Evolutionary conservation across 2,888 invertebrate species (phyloP), one percentile per base, ranked within the genome.

Genomic region (Pheosia tremula): DNA sequence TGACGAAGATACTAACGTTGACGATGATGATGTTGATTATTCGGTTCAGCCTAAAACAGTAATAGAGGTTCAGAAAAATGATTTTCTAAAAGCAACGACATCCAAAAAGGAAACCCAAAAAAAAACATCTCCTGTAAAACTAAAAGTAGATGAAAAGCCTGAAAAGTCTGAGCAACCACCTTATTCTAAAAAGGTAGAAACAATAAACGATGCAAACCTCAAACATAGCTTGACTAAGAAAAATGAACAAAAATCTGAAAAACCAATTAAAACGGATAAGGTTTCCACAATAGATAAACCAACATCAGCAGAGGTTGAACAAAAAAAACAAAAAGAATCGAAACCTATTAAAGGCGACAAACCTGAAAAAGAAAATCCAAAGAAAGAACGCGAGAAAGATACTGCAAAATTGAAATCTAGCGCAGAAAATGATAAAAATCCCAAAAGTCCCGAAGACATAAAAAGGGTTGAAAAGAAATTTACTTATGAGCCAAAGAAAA

Each of bases 241-340:
- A 60, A 62, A 62, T 8, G 56, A 71, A 64, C 1, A 7, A 11
- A 67, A 62, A 57, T 13, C 36, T 45, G 60, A 45, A 7, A 24
- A 24, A 24, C 24, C 24, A 24, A 24, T 24, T 24, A 24, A 24
- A 24, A 24, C 24, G 24, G 24, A 24, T 24, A 24, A 24, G 24
- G 24, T 24, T 24, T 24, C 24, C 24, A 3, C 45, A 7, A 3
- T n/a, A 24, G 63, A 62, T 4, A 63, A 62, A 60, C 3, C 54
- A 43, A 39, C 37, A 36, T 10, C 57, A 5, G 67, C 63, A 57
- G 78, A 76, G 61, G 75, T 77, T n/a, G 75, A 76, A 9, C 67
- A 68, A 39, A 74, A 81, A 71, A 74, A 64, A 38, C 53, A 67
- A 64, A 64, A 66, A 69, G 69, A 72, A 52, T 8, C n/a, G 5